These are phyloP conservation scores for Salpingus planirostris DNA, from an alignment of 2,888 invertebrate genomes.

Conservation along the genomic window DNA sequence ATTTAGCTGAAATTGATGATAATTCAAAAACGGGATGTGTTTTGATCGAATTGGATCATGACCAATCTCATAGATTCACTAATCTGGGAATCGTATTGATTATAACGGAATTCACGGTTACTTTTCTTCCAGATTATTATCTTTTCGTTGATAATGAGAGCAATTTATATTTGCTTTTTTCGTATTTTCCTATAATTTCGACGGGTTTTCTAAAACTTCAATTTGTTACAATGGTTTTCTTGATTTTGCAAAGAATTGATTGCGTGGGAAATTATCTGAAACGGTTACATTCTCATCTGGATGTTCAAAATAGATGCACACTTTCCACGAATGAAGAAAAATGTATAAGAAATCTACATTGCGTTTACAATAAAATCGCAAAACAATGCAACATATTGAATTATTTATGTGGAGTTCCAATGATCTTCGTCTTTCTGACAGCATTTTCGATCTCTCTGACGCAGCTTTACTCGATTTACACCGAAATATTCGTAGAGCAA, in stretches of 20 bases:
- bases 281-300: not conserved
- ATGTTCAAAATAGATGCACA: too few species aligned
- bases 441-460: slow-evolving; percentile 16
- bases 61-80: not conserved
- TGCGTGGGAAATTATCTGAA: slow-evolving; percentile 1
- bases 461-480: slow-evolving; percentile 16
- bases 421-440: slow-evolving; percentile 14
- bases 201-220: slow-evolving; percentile 6
- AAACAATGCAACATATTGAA: slow-evolving; percentile 13
- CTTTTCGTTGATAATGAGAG: slow-evolving; percentile 4
- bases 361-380: slow-evolving; percentile 16
- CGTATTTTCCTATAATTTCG: slow-evolving; percentile 4
- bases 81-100: not conserved
- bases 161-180: slow-evolving; percentile 5
- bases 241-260: slow-evolving; percentile 4
- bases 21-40: not conserved
- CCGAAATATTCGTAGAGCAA: slow-evolving; percentile 1
- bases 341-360: slow-evolving; percentile 11
- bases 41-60: too few species aligned
- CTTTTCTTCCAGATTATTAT: slow-evolving; percentile 4
- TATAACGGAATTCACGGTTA: slow-evolving; percentile 3
- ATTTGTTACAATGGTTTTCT: slow-evolving; percentile 3
- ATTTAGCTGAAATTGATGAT: slow-evolving; percentile 1
- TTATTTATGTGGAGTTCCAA: slow-evolving; percentile 16
- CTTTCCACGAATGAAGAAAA: not conserved